Evolutionary conservation across 2,797 vertebrate species (phyloP).

Genomic region (Gadopsis marmoratus): DNA sequence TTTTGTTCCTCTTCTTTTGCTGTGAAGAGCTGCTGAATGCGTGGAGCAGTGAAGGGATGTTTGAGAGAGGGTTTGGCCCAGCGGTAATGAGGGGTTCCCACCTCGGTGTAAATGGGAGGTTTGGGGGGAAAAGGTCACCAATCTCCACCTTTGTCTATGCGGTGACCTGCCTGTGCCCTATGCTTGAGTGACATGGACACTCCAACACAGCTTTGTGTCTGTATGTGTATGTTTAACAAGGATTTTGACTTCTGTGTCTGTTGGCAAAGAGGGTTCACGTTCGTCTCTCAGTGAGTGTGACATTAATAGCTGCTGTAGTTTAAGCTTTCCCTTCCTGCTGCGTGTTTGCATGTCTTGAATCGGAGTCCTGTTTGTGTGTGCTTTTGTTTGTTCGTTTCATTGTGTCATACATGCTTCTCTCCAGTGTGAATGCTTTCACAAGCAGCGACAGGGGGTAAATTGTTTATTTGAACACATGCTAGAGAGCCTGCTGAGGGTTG

Average conservation of each 20-base stretch:
- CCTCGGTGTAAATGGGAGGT: conserved; percentile 76
- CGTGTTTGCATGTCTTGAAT: conserved; percentile 17
- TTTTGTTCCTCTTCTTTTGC: conserved; percentile 65
- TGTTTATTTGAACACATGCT: conserved; percentile 77
- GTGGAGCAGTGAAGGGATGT: conserved; percentile 54
- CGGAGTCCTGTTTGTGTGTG: conserved; percentile 15
- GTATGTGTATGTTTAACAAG: conserved; percentile 25
- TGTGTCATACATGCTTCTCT: conserved; percentile 44
- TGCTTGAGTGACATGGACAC: conserved; percentile 49
- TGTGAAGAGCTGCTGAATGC: conserved; percentile 62
- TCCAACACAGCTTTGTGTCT: conserved; percentile 44
- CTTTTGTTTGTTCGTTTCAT: conserved; percentile 27
- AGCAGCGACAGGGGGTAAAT: conserved; percentile 71
- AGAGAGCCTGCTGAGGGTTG: conserved; percentile 65
- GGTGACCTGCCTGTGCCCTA: conserved; percentile 71
- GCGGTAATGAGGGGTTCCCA: conserved; percentile 70
- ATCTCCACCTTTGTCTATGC: conserved; percentile 59
- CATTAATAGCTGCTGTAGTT: conserved; percentile 21
- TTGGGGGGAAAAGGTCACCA: conserved; percentile 62
- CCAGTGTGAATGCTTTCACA: conserved; percentile 54
- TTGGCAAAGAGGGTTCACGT: conserved; percentile 1
- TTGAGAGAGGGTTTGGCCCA: conserved; percentile 62
- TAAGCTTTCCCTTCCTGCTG: conserved; percentile 3
- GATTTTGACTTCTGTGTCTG: conserved; percentile 41
- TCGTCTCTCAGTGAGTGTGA: conserved; percentile 31